Conservation (phyloP, 2,888 invertebrate genomes). For the Protonemura montana region DNA sequence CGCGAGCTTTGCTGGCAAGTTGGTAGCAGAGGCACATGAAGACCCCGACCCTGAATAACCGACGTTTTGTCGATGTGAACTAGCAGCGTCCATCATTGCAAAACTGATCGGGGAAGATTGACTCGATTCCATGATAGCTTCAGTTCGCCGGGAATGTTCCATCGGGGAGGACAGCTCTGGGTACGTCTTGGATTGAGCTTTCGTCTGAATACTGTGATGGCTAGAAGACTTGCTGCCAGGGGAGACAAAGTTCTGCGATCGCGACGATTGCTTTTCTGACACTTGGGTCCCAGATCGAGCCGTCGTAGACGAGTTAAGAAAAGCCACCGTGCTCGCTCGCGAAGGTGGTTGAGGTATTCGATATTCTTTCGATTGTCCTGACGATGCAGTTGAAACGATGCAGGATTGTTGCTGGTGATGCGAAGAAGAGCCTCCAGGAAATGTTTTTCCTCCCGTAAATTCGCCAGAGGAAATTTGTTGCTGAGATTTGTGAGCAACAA, state of each 20-base stretch:
- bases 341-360: conserved; percentile 67
- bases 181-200: conserved; percentile 80
- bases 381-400: conserved; percentile 74
- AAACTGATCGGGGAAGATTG: conserved; percentile 80
- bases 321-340: conserved; percentile 54
- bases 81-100: conserved; percentile 72
- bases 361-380: conserved; percentile 67
- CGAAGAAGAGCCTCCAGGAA: conserved; percentile 56
- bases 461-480: conserved; percentile 47
- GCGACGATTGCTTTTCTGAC: conserved; percentile 54
- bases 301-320: conserved; percentile 53
- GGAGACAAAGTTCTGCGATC: conserved; percentile 64
- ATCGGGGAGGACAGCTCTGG: conserved; percentile 66
- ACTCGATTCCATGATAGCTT: conserved; percentile 64
- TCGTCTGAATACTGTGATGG: conserved; percentile 70
- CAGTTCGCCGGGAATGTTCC: conserved; percentile 56
- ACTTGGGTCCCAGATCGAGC: conserved; percentile 55
- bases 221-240: conserved; percentile 58
- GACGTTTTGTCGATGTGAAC: conserved; percentile 56
- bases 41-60: conserved; percentile 65
- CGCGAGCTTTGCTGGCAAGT: conserved; percentile 45
- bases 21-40: conserved; percentile 38
- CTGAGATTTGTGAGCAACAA: conserved; percentile 43
- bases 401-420: conserved; percentile 74
- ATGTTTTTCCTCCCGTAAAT: conserved; percentile 65